phyloP scores from a whole-genome alignment of 2,888 invertebrate genomes.

The Baccha elongata region DNA sequence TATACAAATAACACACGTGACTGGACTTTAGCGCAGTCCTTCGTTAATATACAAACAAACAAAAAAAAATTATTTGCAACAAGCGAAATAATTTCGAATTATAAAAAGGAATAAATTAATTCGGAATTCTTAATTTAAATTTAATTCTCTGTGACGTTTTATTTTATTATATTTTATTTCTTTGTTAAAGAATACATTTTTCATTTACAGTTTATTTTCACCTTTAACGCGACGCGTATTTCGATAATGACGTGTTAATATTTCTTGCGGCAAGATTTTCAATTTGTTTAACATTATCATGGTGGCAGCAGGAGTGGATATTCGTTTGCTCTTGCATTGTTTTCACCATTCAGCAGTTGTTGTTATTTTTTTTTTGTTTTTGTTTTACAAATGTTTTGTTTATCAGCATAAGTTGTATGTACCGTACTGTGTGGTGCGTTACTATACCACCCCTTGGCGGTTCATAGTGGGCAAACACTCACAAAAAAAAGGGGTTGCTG shows the following conservation, averaged over 20 bases:
- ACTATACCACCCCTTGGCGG: conserved; percentile 31
- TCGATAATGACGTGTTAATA: conserved; percentile 50
- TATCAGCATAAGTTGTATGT: conserved; percentile 26
- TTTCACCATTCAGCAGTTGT: conserved; percentile 26
- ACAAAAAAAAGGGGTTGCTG: conserved; percentile 51
- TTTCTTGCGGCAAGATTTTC: conserved; percentile 56
- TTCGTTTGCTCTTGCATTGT: conserved; percentile 28
- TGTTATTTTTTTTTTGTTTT: too few species aligned
- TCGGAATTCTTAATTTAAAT: neutral
- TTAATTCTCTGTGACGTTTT: neutral
- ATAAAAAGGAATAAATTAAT: conserved; percentile 13
- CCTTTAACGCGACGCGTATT: conserved; percentile 37
- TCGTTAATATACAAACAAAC: neutral
- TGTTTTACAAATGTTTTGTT: conserved; percentile 41
- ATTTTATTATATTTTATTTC: neutral
- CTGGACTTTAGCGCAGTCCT: conserved; percentile 9
- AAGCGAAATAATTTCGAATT: conserved; percentile 1
- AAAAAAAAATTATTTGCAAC: neutral
- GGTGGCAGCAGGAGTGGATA: conserved; percentile 20
- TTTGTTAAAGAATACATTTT: neutral
- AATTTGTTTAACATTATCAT: conserved; percentile 66
- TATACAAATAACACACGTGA: conserved; percentile 56
- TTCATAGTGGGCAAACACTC: conserved; percentile 16
- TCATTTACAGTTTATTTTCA: conserved; percentile 22
- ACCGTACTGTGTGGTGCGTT: conserved; percentile 5